Conservation (phyloP, 2,888 invertebrate species). For the Acanthosepion lycidas region DNA sequence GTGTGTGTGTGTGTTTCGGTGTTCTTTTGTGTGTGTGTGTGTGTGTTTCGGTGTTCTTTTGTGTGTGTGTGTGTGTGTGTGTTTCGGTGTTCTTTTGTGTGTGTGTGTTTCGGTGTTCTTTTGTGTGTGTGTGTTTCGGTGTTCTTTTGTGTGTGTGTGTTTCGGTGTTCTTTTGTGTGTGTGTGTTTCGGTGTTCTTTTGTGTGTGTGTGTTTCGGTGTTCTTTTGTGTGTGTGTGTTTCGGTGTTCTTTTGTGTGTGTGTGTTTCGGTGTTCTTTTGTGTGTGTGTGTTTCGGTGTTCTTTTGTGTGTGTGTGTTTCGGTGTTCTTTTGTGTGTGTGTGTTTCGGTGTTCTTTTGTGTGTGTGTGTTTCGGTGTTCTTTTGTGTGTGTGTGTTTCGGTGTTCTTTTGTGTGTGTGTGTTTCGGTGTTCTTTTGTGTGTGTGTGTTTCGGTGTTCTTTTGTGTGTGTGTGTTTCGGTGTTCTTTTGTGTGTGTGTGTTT, state of each 20-base stretch:
- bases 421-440: not conserved
- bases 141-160: not conserved
- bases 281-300: too few relatives aligned
- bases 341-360: not conserved
- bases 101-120: not conserved
- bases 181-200: not conserved
- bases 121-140: not conserved
- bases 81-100: not conserved
- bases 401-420: not conserved
- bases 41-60: not conserved
- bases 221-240: not conserved
- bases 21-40: not conserved
- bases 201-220: not conserved
- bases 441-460: not conserved
- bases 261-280: not conserved
- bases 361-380: not conserved
- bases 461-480: not conserved
- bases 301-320: too few relatives aligned
- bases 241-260: too few relatives aligned
- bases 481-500: not conserved
- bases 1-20: not conserved
- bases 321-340: too few relatives aligned
- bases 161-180: not conserved
- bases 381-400: not conserved
- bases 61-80: not conserved